phyloP scores from a whole-genome alignment of 2,797 vertebrate species.

The Hemitrygon akajei region DNA sequence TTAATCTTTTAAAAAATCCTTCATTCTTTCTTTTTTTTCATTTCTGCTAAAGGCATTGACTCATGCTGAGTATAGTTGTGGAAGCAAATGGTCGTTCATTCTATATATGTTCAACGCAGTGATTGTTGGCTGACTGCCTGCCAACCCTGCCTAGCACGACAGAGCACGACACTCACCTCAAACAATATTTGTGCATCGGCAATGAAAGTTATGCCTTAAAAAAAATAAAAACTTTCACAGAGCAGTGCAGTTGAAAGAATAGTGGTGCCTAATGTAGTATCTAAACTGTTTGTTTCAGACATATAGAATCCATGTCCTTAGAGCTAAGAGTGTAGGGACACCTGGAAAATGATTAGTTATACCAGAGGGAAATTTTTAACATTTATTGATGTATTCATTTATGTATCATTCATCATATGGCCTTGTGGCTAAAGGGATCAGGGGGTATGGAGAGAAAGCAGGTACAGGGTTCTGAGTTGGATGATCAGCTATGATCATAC shows the following conservation, averaged over 20 bases:
- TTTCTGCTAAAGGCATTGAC: conserved; percentile 18
- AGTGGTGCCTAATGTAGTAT: not conserved
- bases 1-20: not conserved
- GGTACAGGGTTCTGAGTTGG: no score
- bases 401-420: no score
- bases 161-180: not conserved
- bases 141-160: not conserved
- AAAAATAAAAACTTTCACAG: not conserved
- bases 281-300: not conserved
- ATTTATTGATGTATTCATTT: no score
- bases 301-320: not conserved
- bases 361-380: not conserved
- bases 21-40: not conserved
- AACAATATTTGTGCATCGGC: not conserved
- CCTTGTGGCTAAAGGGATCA: no score
- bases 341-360: not conserved
- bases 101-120: not conserved
- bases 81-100: not conserved
- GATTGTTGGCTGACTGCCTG: not conserved
- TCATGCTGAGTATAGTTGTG: not conserved
- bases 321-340: not conserved
- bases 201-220: not conserved
- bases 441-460: no score
- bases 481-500: no score
- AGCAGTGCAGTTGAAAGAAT: not conserved